A percentile compares a stretch with the other conserved stretches of the same genome.
Evolutionary conservation across 2,888 invertebrate species (phyloP).

Genomic region (Macaria notata): DNA sequence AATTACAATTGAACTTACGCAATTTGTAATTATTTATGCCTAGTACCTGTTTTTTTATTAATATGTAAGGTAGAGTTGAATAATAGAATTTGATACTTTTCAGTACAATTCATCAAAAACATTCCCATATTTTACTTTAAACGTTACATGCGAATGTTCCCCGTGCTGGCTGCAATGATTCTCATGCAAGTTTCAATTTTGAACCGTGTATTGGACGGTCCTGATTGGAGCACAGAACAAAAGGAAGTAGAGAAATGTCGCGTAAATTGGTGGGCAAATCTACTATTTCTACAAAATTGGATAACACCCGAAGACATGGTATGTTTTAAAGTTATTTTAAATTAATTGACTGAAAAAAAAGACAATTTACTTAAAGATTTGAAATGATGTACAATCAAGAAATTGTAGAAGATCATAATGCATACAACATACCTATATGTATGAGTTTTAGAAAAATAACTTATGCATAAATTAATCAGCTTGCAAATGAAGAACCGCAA

Average conservation of each 20-base stretch:
- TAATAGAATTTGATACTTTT: slow-evolving; percentile 27
- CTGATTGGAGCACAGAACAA: slow-evolving; percentile 43
- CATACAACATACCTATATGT: too few species aligned
- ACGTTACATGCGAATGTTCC: slow-evolving; percentile 61
- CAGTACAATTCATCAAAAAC: slow-evolving; percentile 53
- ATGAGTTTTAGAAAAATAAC: too few species aligned
- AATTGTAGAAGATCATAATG: too few species aligned
- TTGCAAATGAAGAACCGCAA: too few species aligned
- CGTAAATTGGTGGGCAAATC: slow-evolving; percentile 59
- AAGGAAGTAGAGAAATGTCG: slow-evolving; percentile 45
- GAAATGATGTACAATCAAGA: too few species aligned
- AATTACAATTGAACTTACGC: too few species aligned
- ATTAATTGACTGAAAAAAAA: too few species aligned
- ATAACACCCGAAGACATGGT: slow-evolving; percentile 45
- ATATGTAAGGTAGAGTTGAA: too few species aligned
- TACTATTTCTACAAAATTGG: slow-evolving; percentile 60
- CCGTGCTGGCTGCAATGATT: slow-evolving; percentile 50
- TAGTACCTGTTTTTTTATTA: too few species aligned
- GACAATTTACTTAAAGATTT: too few species aligned
- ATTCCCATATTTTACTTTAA: slow-evolving; percentile 62
- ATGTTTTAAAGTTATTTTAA: slow-evolving; percentile 23
- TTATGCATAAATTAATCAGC: too few species aligned
- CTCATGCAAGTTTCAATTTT: slow-evolving; percentile 56
- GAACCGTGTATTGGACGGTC: slow-evolving; percentile 55
- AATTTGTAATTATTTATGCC: too few species aligned